Evolutionary conservation across 2,888 invertebrate species (phyloP).

Genomic region (Homarus gammarus): DNA sequence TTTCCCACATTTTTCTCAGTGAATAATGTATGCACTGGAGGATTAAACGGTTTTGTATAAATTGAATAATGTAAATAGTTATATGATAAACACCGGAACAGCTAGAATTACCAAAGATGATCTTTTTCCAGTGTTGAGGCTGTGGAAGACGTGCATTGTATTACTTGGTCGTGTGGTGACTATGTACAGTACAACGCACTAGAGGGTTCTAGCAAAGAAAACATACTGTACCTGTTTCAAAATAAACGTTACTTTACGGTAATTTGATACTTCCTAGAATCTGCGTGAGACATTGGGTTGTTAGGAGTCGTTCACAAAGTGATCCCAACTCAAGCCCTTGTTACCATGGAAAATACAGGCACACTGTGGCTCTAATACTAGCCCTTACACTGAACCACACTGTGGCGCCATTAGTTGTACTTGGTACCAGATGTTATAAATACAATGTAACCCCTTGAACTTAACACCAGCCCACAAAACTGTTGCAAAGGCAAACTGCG

Average conservation of each 20-base stretch:
- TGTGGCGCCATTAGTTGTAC: too few relatives aligned
- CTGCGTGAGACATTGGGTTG: background rate
- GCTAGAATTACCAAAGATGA: slow-evolving; percentile 15
- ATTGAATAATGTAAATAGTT: background rate
- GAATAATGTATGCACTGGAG: background rate
- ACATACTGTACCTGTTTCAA: background rate
- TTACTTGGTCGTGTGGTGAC: too few relatives aligned
- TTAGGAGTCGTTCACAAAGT: background rate
- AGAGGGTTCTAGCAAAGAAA: background rate
- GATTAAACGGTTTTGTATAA: too few relatives aligned
- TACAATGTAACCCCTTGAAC: too few relatives aligned
- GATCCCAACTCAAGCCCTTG: too few relatives aligned
- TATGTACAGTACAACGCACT: too few relatives aligned
- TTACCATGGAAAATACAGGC: too few relatives aligned
- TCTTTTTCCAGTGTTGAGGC: background rate
- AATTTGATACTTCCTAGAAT: background rate
- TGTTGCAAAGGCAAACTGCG: too few relatives aligned
- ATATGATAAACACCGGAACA: background rate
- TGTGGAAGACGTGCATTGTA: background rate
- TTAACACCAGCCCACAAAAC: too few relatives aligned
- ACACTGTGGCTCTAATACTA: too few relatives aligned
- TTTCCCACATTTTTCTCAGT: background rate
- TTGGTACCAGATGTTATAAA: too few relatives aligned
- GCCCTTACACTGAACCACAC: too few relatives aligned
- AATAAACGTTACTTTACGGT: background rate